Conservation (phyloP, 1,140 invertebrate genomes). For the Drosophila pseudoobscura region DNA sequence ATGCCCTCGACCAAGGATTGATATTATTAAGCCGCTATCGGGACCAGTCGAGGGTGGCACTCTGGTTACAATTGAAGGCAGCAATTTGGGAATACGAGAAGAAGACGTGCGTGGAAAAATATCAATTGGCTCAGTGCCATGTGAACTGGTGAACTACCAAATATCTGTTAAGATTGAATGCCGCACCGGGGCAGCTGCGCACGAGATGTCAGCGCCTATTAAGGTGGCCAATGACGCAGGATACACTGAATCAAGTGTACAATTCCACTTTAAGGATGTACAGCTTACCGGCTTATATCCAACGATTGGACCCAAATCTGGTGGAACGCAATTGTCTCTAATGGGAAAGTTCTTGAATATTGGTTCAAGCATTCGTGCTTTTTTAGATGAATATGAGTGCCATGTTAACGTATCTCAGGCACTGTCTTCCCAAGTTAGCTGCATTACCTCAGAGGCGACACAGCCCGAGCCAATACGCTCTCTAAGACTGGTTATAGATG, state of each 20-base stretch:
- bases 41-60: constrained; percentile 98
- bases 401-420: constrained; percentile 93
- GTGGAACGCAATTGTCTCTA: constrained; percentile 96
- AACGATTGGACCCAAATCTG: constrained; percentile 94
- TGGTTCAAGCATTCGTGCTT: constrained; percentile 94
- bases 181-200: constrained; percentile 90
- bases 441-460: constrained; percentile 90
- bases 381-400: constrained; percentile 94
- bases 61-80: constrained; percentile 96
- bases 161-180: constrained; percentile 96
- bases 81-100: constrained; percentile 95
- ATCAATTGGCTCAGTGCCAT: constrained; percentile 94
- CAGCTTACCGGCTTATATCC: constrained; percentile 92
- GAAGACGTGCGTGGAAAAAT: constrained; percentile 96
- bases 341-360: constrained; percentile 96
- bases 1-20: constrained; percentile 96
- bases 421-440: constrained; percentile 94
- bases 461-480: constrained; percentile 84
- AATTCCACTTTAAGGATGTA: constrained; percentile 95
- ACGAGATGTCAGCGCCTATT: constrained; percentile 91
- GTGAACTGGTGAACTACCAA: constrained; percentile 94
- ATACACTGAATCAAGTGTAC: constrained; percentile 93
- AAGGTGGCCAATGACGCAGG: constrained; percentile 95
- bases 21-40: constrained; percentile 96
- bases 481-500: constrained; percentile 92